A percentile compares a stretch with the other conserved stretches of the same genome.
Conservation (phyloP, 2,113 vertebrate species). For the Ciconia maguari region DNA sequence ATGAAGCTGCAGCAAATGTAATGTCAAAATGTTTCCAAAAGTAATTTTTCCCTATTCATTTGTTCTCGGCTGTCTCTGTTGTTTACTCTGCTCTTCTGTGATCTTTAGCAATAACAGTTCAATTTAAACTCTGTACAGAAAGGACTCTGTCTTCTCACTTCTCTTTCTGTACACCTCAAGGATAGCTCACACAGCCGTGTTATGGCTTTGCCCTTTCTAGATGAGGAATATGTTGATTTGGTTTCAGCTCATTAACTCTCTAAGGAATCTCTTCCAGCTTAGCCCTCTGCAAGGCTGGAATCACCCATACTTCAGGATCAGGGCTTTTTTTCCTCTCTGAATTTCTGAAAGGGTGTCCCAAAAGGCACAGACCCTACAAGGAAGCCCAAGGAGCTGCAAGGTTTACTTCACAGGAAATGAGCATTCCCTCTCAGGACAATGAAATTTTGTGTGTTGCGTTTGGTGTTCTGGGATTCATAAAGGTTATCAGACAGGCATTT, state of each 20-base stretch:
- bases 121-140: constrained; percentile 18
- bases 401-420: constrained; percentile 54
- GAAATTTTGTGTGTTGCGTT: constrained; percentile 73
- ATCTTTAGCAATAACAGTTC: constrained; percentile 3
- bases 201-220: constrained; percentile 23
- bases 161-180: neutral
- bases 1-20: neutral
- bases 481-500: constrained; percentile 89
- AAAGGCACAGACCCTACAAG: neutral
- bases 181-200: neutral
- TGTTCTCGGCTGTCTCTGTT: neutral
- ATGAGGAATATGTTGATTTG: constrained; percentile 34
- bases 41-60: neutral
- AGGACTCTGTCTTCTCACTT: neutral
- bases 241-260: constrained; percentile 32
- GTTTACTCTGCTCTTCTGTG: constrained; percentile 8
- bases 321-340: neutral
- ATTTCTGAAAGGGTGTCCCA: neutral
- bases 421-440: constrained; percentile 71
- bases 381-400: neutral
- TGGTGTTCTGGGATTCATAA: constrained; percentile 81
- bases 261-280: neutral
- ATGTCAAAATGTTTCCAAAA: neutral
- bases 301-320: neutral
- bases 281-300: neutral